Evolutionary conservation across 2,797 vertebrate genomes (phyloP).

Genomic region (Amniataba percoides): DNA sequence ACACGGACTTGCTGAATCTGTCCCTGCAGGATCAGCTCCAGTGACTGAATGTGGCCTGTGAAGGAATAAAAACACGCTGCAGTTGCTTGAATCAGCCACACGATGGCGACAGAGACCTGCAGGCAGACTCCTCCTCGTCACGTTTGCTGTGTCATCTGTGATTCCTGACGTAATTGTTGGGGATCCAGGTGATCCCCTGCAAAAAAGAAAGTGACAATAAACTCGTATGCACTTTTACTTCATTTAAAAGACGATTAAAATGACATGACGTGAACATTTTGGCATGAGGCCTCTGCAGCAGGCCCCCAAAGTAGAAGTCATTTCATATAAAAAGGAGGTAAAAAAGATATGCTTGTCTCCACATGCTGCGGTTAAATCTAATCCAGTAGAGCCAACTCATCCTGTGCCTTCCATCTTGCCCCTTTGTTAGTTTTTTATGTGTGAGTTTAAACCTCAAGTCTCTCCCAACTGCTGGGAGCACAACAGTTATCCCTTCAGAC

Average conservation of each 20-base stretch:
- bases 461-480: neutral
- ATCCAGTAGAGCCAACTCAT: neutral
- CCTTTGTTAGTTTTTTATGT: neutral
- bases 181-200: constrained; percentile 29
- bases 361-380: neutral
- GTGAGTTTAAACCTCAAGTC: neutral
- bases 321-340: neutral
- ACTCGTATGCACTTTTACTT: neutral
- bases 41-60: constrained; percentile 5
- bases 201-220: neutral
- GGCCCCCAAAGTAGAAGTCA: neutral
- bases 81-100: constrained; percentile 32
- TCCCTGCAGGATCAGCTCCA: neutral
- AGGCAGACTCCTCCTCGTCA: neutral
- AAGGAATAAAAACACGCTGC: constrained; percentile 32
- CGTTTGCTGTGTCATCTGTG: constrained; percentile 68
- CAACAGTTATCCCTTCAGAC: neutral
- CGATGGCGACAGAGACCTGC: constrained; percentile 48
- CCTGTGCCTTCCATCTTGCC: neutral
- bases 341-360: neutral
- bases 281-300: too few relatives aligned
- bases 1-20: neutral
- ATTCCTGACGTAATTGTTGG: constrained; percentile 34
- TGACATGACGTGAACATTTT: neutral
- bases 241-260: neutral